Percentiles rank a stretch among this genome's conserved stretches.
phyloP scores from a whole-genome alignment of 2,888 invertebrate species.

The Dicyrtoma fusca region DNA sequence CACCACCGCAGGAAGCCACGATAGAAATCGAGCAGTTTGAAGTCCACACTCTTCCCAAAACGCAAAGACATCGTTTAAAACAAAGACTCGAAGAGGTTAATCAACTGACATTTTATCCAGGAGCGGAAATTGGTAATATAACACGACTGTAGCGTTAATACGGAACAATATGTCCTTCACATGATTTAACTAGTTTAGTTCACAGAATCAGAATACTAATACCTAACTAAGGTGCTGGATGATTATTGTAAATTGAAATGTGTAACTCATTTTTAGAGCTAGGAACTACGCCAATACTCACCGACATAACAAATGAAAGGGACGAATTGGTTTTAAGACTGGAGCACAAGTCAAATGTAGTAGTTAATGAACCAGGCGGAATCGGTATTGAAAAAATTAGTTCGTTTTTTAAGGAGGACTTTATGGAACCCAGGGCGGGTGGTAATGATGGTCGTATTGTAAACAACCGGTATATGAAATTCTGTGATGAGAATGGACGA shows the following conservation, averaged over 20 bases:
- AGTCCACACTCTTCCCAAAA: background rate
- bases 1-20: background rate
- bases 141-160: background rate
- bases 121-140: background rate
- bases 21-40: constrained; percentile 12
- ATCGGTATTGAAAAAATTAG: background rate
- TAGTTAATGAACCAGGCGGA: background rate
- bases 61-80: background rate
- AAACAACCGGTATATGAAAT: constrained; percentile 3
- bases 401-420: background rate
- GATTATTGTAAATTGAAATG: too few species aligned
- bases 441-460: background rate
- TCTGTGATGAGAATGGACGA: background rate
- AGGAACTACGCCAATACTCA: background rate
- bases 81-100: background rate
- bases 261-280: background rate
- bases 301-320: constrained; percentile 6
- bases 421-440: background rate
- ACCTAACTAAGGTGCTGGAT: too few species aligned
- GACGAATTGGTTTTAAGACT: constrained; percentile 4
- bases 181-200: too few species aligned
- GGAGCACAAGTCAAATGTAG: constrained; percentile 15
- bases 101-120: background rate
- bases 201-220: too few species aligned
- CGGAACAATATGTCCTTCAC: background rate